These are phyloP conservation scores for Denticeps clupeoides DNA, from an alignment of 2,797 vertebrate species.

Conservation along the genomic window DNA sequence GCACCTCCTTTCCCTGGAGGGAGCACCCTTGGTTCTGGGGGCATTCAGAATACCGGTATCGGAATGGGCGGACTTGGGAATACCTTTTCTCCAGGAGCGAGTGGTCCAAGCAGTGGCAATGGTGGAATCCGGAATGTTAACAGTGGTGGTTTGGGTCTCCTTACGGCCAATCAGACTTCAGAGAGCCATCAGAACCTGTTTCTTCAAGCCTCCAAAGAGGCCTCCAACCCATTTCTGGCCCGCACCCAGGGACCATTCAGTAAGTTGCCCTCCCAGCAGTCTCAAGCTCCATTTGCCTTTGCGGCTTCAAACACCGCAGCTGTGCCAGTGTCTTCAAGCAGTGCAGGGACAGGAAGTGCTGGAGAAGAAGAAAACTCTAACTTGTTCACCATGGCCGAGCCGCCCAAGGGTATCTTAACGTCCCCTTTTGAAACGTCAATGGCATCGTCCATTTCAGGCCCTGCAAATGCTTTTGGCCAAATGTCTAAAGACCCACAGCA, in stretches of 20 bases:
- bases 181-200: slow-evolving; percentile 93
- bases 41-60: slow-evolving; percentile 35
- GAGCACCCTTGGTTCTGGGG: slow-evolving; percentile 31
- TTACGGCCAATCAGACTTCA: slow-evolving; percentile 59
- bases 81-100: slow-evolving; percentile 27
- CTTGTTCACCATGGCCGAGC: slow-evolving; percentile 84
- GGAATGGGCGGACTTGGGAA: slow-evolving; percentile 26
- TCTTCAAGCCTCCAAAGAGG: slow-evolving; percentile 84
- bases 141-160: slow-evolving; percentile 48
- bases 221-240: slow-evolving; percentile 86
- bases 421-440: slow-evolving; percentile 57
- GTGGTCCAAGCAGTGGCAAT: slow-evolving; percentile 34
- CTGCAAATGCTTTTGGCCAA: slow-evolving; percentile 49
- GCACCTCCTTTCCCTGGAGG: slow-evolving; percentile 71
- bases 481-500: slow-evolving; percentile 58
- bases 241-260: slow-evolving; percentile 79
- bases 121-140: slow-evolving; percentile 39
- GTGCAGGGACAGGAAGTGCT: slow-evolving; percentile 17
- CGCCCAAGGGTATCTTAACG: slow-evolving; percentile 73
- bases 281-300: slow-evolving; percentile 9
- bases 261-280: slow-evolving; percentile 46
- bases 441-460: slow-evolving; percentile 42
- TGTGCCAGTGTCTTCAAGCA: slow-evolving; percentile 27
- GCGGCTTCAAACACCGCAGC: slow-evolving; percentile 9
- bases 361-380: slow-evolving; percentile 68